Conservation (phyloP, 2,888 invertebrate genomes). For the Creontiades dilutus region DNA sequence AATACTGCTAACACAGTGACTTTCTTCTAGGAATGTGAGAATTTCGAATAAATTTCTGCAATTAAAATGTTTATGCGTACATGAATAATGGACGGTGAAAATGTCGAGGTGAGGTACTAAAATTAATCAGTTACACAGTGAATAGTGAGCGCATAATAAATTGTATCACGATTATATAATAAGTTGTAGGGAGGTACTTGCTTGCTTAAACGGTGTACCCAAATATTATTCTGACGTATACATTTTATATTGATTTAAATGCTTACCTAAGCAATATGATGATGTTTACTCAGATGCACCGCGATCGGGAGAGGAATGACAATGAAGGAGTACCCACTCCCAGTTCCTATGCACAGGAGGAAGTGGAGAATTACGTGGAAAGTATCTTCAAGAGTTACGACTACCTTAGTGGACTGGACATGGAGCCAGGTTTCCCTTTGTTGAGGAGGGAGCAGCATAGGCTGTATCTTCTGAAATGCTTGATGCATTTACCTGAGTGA, state of each 20-base stretch:
- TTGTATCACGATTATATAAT: too few species aligned
- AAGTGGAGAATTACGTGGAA: slow-evolving; percentile 66
- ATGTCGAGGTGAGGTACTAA: not conserved
- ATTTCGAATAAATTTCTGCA: not conserved
- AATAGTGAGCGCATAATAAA: too few species aligned
- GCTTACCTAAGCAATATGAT: too few species aligned
- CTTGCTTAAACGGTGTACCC: too few species aligned
- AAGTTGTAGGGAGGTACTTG: too few species aligned
- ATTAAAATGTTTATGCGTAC: not conserved
- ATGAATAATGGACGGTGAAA: not conserved
- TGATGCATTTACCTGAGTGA: slow-evolving; percentile 47
- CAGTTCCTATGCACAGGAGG: slow-evolving; percentile 67
- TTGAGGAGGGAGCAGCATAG: slow-evolving; percentile 57
- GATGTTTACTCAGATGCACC: not conserved
- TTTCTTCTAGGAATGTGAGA: too few species aligned
- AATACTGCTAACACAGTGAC: too few species aligned
- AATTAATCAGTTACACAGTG: too few species aligned
- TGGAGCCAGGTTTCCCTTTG: slow-evolving; percentile 67
- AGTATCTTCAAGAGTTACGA: slow-evolving; percentile 68
- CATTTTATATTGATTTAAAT: too few species aligned
- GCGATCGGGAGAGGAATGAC: slow-evolving; percentile 59
- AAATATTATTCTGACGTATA: too few species aligned
- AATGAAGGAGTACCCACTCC: slow-evolving; percentile 69
- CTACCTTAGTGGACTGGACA: slow-evolving; percentile 58
- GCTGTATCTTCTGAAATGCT: not conserved